Percentiles rank a stretch among this genome's conserved stretches.
Evolutionary conservation across 2,888 invertebrate species (phyloP).

Genomic region (Aphidoletes aphidimyza): DNA sequence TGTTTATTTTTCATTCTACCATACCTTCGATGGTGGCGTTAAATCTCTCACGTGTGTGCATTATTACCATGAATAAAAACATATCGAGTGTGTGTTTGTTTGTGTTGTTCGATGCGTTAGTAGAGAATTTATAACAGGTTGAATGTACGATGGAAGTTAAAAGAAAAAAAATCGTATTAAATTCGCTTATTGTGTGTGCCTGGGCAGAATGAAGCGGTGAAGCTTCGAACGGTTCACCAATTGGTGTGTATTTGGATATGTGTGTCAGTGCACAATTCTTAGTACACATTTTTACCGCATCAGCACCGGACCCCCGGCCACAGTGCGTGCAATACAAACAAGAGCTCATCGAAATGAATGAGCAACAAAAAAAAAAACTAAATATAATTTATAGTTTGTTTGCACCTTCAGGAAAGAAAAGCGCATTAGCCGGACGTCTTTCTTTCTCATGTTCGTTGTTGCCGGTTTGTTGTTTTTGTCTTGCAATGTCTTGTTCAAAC

Average conservation of each 20-base stretch:
- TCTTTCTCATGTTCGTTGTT: neutral
- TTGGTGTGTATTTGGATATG: conserved; percentile 5
- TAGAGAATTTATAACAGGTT: conserved; percentile 49
- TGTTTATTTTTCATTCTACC: neutral
- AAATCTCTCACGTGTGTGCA: conserved; percentile 26
- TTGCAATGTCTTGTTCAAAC: conserved; percentile 44
- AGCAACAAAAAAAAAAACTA: neutral
- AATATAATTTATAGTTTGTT: conserved; percentile 54
- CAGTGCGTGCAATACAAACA: conserved; percentile 46
- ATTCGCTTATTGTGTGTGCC: neutral
- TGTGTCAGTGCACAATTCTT: conserved; percentile 22
- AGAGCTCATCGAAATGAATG: conserved; percentile 28
- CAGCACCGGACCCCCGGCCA: too few species aligned
- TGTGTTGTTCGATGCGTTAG: neutral
- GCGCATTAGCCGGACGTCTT: neutral
- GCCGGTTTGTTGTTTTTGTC: neutral
- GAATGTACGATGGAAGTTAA: neutral
- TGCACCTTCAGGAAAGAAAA: conserved; percentile 52
- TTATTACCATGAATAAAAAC: neutral
- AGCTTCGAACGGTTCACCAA: neutral
- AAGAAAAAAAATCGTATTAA: neutral
- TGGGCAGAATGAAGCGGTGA: neutral
- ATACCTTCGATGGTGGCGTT: conserved; percentile 26
- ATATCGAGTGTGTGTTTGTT: neutral
- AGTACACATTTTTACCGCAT: too few species aligned